Evolutionary conservation across 2,113 vertebrate species (phyloP), one percentile per base, ranked within the genome.

Genomic region (Cyanocitta stelleri): DNA sequence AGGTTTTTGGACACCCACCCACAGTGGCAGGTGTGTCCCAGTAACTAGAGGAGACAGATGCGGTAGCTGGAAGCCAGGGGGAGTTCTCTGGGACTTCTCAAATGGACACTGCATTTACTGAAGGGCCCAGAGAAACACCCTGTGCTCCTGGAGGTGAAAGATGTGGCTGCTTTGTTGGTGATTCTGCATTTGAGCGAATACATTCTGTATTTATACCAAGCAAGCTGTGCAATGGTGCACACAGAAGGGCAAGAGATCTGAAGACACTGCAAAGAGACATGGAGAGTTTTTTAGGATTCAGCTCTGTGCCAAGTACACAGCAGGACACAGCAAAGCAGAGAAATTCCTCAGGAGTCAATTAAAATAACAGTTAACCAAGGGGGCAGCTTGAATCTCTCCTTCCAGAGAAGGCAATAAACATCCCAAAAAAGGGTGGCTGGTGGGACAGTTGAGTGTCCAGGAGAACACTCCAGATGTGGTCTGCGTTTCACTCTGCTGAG

Each of bases 21-120:
- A 22, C 5, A 29, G 30, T 35, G 32, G 27, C 19, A 73, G 55
- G 44, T 20, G 9, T 24, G 5, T n/a, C 32, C 35, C 35, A 19
- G 32, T 3, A 58, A 35, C 13, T 6, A 19, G 27, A 68, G 23
- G 39, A 69, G 14, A 2, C 16, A 41, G 0, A 0, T 16, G 13
- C 15, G 22, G 61, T 11, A 52, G 30, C 6, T 74, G 75, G 46
- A 78, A 86, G 10, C 10, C 49, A 37, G 15, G 6, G 16, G 18
- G 10, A 6, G 46, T 75, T 26, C 29, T 64, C 30, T 52, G 33
- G 46, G 37, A 3, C 18, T 33, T n/a, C 51, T 67, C 37, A 89
- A 44, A 37, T 14, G 43, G 35, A 21, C 12, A 8, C 4, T 54
- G 3, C 37, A 7, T 43, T 58, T 73, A 27, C 55, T 83, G 29